These are phyloP conservation scores for Arvicola amphibius DNA, from an alignment of 2,797 vertebrate genomes.

Conservation along the genomic window DNA sequence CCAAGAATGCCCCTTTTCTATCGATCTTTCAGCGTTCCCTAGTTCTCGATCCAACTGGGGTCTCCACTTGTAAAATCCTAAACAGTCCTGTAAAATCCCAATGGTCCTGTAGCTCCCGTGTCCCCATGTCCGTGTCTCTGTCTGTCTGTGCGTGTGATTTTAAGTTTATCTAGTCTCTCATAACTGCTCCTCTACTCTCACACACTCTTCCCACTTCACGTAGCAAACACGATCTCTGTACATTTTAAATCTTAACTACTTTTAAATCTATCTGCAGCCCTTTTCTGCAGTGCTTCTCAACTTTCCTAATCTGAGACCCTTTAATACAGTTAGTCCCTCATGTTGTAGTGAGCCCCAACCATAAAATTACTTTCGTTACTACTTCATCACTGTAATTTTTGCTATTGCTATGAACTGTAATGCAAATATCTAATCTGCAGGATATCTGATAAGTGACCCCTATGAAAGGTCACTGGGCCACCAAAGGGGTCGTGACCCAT, in stretches of 20 bases:
- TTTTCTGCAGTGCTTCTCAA: neutral
- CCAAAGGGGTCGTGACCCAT: too few species aligned
- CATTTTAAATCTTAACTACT: conserved; percentile 12
- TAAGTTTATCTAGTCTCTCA: neutral
- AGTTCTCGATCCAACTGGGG: rapidly evolving
- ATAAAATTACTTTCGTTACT: neutral
- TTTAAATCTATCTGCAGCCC: neutral
- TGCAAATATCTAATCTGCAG: neutral
- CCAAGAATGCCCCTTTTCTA: too few species aligned
- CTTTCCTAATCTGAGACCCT: neutral
- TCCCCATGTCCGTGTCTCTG: too few species aligned
- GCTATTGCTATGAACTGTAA: neutral
- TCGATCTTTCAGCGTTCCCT: too few species aligned
- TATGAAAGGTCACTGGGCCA: too few species aligned
- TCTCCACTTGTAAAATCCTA: too few species aligned
- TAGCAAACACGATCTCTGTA: neutral
- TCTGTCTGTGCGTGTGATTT: too few species aligned
- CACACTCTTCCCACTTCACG: neutral
- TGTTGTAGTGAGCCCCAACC: neutral
- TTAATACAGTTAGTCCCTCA: neutral
- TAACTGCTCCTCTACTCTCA: neutral
- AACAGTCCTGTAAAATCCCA: too few species aligned
- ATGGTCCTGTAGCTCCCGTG: too few species aligned
- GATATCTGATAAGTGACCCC: neutral
- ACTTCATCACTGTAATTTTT: neutral